Conservation (phyloP, 2,797 vertebrate species). For the Apogon talboti region DNA sequence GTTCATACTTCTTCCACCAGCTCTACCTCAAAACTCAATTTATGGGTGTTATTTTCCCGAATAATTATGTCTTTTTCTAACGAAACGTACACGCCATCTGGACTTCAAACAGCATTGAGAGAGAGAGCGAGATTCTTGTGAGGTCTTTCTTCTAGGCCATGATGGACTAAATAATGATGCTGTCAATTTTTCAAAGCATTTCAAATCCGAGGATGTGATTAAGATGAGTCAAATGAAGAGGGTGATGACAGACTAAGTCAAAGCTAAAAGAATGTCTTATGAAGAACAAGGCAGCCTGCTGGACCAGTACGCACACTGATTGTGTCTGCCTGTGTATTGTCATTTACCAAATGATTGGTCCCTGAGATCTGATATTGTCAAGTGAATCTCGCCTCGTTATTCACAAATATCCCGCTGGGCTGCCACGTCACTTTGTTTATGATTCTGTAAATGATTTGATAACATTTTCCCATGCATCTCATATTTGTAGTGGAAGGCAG, state of each 20-base stretch:
- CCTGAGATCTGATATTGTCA: constrained; percentile 33
- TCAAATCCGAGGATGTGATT: constrained; percentile 83
- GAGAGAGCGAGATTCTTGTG: constrained; percentile 59
- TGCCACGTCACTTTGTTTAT: constrained; percentile 29
- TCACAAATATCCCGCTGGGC: constrained; percentile 22
- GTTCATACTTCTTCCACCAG: constrained; percentile 49
- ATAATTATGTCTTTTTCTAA: constrained; percentile 64
- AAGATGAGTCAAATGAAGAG: constrained; percentile 83
- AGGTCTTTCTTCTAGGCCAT: constrained; percentile 65
- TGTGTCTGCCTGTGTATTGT: constrained; percentile 44
- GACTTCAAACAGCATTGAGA: constrained; percentile 77
- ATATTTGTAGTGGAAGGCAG: constrained; percentile 8
- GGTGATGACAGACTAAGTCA: constrained; percentile 64
- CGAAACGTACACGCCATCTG: constrained; percentile 61
- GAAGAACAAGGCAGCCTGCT: constrained; percentile 45
- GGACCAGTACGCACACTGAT: constrained; percentile 29
- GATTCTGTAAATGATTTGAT: constrained; percentile 42
- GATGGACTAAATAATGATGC: constrained; percentile 86
- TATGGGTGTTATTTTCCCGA: constrained; percentile 58
- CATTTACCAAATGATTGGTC: constrained; percentile 44
- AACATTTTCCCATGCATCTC: constrained; percentile 12
- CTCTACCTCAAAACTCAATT: constrained; percentile 48
- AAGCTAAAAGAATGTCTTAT: constrained; percentile 52
- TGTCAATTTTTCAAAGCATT: constrained; percentile 85
- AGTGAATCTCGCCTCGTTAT: constrained; percentile 39